These are phyloP conservation scores for Trematocara marginatum DNA, from an alignment of 2,113 vertebrate genomes.

Conservation along the genomic window DNA sequence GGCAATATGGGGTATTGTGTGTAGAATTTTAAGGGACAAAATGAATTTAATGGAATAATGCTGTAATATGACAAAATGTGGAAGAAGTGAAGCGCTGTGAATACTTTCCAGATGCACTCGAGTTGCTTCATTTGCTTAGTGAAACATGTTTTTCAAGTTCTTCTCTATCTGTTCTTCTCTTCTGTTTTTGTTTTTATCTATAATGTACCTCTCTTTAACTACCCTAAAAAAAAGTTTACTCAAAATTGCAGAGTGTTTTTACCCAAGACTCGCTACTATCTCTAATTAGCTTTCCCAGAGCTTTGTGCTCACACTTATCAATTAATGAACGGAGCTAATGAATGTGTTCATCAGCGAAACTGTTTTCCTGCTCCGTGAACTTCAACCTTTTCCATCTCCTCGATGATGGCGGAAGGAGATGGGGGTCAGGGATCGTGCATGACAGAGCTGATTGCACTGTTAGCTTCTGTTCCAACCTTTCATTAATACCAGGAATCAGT, in stretches of 20 bases:
- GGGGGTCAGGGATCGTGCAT: conserved; percentile 29
- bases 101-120: neutral
- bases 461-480: conserved; percentile 59
- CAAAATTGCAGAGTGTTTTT: conserved; percentile 3
- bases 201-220: neutral
- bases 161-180: neutral
- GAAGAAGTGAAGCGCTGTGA: neutral
- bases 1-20: neutral
- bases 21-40: neutral
- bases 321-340: conserved; percentile 64
- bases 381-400: conserved; percentile 54
- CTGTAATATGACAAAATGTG: neutral
- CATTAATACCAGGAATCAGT: conserved; percentile 65
- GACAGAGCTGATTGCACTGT: conserved; percentile 58
- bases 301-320: conserved; percentile 46
- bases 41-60: neutral
- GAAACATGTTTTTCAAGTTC: neutral
- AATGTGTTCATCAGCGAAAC: conserved; percentile 50
- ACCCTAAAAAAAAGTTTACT: neutral
- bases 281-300: conserved; percentile 57
- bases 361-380: conserved; percentile 50
- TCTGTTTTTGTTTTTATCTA: neutral
- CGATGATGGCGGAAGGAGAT: conserved; percentile 10
- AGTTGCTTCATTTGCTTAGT: neutral
- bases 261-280: conserved; percentile 21